Base-by-base conservation (phyloP, 2,113 vertebrate species). In the Albula goreensis region DNA sequence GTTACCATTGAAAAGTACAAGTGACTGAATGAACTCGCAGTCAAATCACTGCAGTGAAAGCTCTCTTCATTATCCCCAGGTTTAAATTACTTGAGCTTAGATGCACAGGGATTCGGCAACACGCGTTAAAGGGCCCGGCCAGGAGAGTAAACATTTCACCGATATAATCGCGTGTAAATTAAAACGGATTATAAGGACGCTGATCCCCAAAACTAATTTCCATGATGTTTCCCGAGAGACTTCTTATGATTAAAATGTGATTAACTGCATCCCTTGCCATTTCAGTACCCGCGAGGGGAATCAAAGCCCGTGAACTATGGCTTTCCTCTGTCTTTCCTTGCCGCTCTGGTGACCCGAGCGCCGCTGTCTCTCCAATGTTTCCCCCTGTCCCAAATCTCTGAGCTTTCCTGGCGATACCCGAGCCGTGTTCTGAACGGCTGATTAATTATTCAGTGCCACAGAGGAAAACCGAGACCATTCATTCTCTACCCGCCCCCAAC, bases 161-260 rank as follows among this genome's bases (percentile, higher is more conserved):
- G 51, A 53, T 48, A 53, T 82, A 85, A 88, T 79, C 25, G 57
- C 77, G 78, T 85, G 84, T 79, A 85, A 88, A 86, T 86, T 88
- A 81, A 81, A 84, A 88, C 51, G 51, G 85, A 86, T 86, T 84
- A 86, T n/a, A 57, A 48, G 49, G n/a, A 78, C 80, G 15, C 85
- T 49, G 50, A 86, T 77, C 82, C 78, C 74, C 82, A 74, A 63
- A 81, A 84, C 85, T 86, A 88, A 80, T 80, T 81, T 80, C 25
- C 17, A 11, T 50, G 49, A 53, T 5, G 22, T 63, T 86, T 41
- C 80, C 52, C 50, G 25, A 81, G 63, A 48, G 17, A 63, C 53
- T 22, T 50, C 25, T 60, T 17, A 48, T 63, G 81, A 83, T 83
- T 86, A 83, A 70, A 60, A 51, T 80, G 77, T 79, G 57, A 80